These are phyloP conservation scores for Cavia aperea DNA, from an alignment of 2,113 vertebrate species.

Conservation along the genomic window DNA sequence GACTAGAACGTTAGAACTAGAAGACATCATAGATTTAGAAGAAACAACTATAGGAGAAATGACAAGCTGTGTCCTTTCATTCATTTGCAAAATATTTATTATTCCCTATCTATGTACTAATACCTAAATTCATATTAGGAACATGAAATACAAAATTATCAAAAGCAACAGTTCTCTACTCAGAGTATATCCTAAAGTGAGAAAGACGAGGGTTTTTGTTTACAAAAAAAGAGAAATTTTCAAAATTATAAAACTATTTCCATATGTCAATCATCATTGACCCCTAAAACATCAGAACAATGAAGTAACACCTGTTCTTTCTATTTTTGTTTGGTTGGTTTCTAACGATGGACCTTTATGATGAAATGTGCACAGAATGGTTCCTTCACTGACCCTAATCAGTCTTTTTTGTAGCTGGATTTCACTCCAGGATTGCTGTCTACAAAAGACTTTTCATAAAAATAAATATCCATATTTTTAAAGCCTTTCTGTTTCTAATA, in stretches of 20 bases:
- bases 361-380: neutral
- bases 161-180: neutral
- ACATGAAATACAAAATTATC: neutral
- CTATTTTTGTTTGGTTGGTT: neutral
- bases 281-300: neutral
- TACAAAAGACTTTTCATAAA: conserved; percentile 1
- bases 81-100: neutral
- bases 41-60: neutral
- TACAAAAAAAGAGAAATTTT: neutral
- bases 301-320: neutral
- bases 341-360: neutral
- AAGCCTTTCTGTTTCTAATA: neutral
- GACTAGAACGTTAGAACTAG: neutral
- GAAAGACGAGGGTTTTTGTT: neutral
- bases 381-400: neutral
- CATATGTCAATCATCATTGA: neutral
- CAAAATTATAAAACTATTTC: neutral
- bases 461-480: conserved; percentile 25
- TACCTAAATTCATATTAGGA: neutral
- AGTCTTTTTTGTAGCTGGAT: neutral
- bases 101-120: neutral
- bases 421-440: neutral
- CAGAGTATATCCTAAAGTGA: neutral
- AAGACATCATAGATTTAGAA: neutral
- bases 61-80: neutral